Conservation (phyloP, 1,140 invertebrate genomes). For the Paracyclopina nana region DNA sequence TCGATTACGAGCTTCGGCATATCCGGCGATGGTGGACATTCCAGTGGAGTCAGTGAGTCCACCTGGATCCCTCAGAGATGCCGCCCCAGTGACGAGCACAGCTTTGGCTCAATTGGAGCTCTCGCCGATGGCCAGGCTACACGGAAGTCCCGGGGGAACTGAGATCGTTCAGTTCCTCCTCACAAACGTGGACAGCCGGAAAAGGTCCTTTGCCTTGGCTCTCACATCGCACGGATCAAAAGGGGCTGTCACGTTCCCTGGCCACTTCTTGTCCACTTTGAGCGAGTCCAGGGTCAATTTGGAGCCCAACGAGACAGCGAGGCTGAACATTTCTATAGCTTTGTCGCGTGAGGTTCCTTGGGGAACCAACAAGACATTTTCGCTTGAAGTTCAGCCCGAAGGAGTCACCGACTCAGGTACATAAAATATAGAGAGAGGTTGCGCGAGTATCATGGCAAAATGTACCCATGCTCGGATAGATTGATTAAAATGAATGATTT, state of each 20-base stretch:
- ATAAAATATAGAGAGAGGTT: background rate
- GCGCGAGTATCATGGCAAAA: background rate
- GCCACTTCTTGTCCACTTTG: background rate
- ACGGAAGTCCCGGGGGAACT: background rate
- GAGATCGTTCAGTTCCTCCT: background rate
- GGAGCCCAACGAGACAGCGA: background rate
- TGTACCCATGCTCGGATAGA: background rate
- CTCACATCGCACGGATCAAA: background rate
- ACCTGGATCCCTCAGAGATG: background rate
- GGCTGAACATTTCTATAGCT: too few relatives aligned
- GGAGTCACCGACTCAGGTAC: background rate
- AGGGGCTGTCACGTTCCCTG: background rate
- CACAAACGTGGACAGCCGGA: background rate
- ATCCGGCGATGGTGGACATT: background rate
- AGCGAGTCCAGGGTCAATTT: background rate
- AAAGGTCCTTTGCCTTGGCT: background rate
- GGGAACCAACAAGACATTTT: too few relatives aligned
- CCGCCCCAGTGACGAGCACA: background rate
- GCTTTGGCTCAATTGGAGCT: background rate
- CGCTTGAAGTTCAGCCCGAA: background rate
- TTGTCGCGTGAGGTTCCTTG: too few relatives aligned
- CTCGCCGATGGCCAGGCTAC: background rate
- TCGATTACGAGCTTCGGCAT: background rate
- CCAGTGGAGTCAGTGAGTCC: background rate
- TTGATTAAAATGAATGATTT: too few relatives aligned